phyloP scores from a whole-genome alignment of 2,888 invertebrate genomes.

The Empis livida region DNA sequence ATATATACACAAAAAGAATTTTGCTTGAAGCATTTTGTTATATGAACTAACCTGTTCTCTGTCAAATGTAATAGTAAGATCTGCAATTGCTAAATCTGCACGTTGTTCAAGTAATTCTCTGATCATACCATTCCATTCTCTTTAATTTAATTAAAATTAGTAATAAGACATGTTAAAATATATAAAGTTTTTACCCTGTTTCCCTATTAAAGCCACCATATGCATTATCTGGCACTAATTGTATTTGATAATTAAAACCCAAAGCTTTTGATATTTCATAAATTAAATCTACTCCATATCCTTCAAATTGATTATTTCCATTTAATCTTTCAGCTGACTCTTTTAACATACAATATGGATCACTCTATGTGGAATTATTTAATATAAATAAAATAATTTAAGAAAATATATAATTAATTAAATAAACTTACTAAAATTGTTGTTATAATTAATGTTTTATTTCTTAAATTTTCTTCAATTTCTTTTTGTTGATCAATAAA shows the following conservation, averaged over 20 bases:
- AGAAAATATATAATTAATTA: conserved; percentile 25
- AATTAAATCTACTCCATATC: conserved; percentile 89
- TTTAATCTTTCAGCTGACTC: conserved; percentile 69
- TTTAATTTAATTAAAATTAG: conserved; percentile 21
- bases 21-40: too few species aligned
- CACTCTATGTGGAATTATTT: conserved; percentile 51
- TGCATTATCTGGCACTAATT: conserved; percentile 71
- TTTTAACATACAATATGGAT: conserved; percentile 92
- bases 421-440: conserved; percentile 87
- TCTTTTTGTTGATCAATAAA: conserved; percentile 76
- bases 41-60: conserved; percentile 52
- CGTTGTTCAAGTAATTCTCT: conserved; percentile 75
- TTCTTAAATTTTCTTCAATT: conserved; percentile 79
- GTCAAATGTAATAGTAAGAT: conserved; percentile 93
- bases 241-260: conserved; percentile 79
- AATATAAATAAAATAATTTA: not conserved
- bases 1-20: too few species aligned
- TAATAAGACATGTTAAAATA: not conserved
- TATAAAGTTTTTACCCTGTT: conserved; percentile 35
- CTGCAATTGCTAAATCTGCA: conserved; percentile 92
- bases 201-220: conserved; percentile 72
- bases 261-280: conserved; percentile 78
- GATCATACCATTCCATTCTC: conserved; percentile 89
- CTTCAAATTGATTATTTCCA: conserved; percentile 88
- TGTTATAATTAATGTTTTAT: conserved; percentile 82